Conservation (phyloP, 2,888 invertebrate species). For the Eugnorisma glareosa region DNA sequence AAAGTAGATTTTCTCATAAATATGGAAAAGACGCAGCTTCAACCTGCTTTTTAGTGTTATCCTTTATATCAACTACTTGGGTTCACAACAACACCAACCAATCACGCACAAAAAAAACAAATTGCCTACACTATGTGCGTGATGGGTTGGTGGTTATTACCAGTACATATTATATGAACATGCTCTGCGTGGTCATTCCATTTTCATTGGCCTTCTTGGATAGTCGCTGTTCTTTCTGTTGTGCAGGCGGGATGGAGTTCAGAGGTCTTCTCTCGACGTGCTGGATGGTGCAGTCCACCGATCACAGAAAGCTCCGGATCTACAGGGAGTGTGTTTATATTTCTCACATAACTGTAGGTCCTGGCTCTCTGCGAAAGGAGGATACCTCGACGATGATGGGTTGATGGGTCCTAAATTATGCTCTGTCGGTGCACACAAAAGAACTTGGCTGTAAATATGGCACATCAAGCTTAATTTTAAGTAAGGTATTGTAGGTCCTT, state of each 20-base stretch:
- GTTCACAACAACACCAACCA: too few relatives aligned
- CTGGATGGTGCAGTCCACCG: not conserved
- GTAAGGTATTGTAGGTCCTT: not conserved
- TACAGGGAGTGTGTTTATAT: not conserved
- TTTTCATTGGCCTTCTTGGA: not conserved
- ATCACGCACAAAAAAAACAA: too few relatives aligned
- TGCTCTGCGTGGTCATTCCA: too few relatives aligned
- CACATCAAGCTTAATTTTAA: not conserved
- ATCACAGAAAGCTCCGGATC: conserved; percentile 8
- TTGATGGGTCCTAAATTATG: not conserved
- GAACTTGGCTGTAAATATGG: not conserved
- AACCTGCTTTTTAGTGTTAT: too few relatives aligned
- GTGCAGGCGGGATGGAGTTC: not conserved
- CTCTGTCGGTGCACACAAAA: not conserved
- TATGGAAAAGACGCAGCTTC: too few relatives aligned
- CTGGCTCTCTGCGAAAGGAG: conserved; percentile 1
- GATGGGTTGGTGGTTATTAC: not conserved
- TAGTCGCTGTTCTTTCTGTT: not conserved
- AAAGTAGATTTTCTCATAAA: too few relatives aligned
- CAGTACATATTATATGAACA: too few relatives aligned
- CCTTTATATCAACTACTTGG: too few relatives aligned
- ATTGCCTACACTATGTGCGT: too few relatives aligned
- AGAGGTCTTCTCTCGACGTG: not conserved
- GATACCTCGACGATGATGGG: not conserved
- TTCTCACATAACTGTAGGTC: not conserved